Evolutionary conservation across 2,113 vertebrate genomes (phyloP).

Genomic region (Megaceryle maxima): DNA sequence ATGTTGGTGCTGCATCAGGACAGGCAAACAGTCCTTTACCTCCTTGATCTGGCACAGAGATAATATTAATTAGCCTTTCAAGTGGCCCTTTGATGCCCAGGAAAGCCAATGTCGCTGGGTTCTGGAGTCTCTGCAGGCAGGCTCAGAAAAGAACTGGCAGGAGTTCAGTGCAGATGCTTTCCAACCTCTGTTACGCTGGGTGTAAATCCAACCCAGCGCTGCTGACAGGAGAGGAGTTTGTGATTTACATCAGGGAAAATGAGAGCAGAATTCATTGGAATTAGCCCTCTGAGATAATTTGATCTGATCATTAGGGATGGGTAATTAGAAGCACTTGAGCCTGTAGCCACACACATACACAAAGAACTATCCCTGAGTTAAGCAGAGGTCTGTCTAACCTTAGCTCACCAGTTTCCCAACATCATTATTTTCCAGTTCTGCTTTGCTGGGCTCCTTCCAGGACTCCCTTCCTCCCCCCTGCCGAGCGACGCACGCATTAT

Average conservation of each 20-base stretch:
- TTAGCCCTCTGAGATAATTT: neutral
- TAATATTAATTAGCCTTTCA: neutral
- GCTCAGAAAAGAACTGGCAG: neutral
- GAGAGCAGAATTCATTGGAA: neutral
- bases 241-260: neutral
- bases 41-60: neutral
- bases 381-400: neutral
- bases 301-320: neutral
- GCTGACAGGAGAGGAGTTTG: neutral
- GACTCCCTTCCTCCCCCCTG: neutral
- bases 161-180: neutral
- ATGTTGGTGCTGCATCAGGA: neutral
- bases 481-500: accelerated
- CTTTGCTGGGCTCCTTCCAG: neutral
- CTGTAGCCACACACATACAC: neutral
- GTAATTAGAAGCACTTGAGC: neutral
- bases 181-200: neutral
- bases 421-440: neutral
- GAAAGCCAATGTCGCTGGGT: neutral
- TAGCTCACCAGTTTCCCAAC: neutral
- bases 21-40: neutral
- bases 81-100: neutral
- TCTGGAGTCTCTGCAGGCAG: conserved; percentile 6
- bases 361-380: neutral
- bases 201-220: conserved; percentile 24